A percentile compares a stretch with the other conserved stretches of the same genome.
phyloP scores from a whole-genome alignment of 2,113 vertebrate genomes.

The Cnemophilus loriae region DNA sequence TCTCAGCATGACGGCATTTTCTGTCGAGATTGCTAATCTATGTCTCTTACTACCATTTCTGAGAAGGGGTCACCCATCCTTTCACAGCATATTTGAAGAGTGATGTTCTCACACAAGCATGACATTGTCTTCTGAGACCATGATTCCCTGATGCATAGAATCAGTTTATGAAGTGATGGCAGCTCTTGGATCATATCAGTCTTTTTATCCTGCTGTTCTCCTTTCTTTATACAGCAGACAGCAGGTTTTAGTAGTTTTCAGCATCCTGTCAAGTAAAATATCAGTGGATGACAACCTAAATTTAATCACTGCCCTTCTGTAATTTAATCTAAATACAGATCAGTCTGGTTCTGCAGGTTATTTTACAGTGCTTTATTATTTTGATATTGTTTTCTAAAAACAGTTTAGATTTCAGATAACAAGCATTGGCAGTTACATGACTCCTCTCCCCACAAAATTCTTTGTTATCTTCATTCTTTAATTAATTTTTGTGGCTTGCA shows the following conservation, averaged over 20 bases:
- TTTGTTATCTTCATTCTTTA: neutral
- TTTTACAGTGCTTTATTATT: slow-evolving; percentile 31
- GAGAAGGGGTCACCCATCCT: neutral
- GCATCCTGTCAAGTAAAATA: slow-evolving; percentile 15
- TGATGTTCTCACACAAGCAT: neutral
- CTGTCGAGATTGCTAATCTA: neutral
- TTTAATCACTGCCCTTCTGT: slow-evolving; percentile 26
- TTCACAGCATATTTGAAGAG: neutral
- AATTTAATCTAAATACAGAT: slow-evolving; percentile 43
- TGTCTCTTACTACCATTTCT: neutral
- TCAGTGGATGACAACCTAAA: slow-evolving; percentile 3
- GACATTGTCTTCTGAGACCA: neutral
- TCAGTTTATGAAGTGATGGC: slow-evolving; percentile 8
- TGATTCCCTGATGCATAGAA: neutral
- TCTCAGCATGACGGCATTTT: neutral
- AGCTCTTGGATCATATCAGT: neutral
- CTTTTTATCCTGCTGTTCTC: neutral
- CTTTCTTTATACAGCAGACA: neutral
- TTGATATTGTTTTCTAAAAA: neutral
- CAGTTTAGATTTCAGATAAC: neutral
- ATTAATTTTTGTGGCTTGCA: neutral
- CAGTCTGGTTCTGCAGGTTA: neutral
- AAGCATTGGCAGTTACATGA: neutral
- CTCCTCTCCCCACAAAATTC: neutral
- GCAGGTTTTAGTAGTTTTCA: neutral